Percentiles rank a stretch among this genome's conserved stretches.
phyloP scores from a whole-genome alignment of 1,140 invertebrate genomes.

The Cydia amplana region DNA sequence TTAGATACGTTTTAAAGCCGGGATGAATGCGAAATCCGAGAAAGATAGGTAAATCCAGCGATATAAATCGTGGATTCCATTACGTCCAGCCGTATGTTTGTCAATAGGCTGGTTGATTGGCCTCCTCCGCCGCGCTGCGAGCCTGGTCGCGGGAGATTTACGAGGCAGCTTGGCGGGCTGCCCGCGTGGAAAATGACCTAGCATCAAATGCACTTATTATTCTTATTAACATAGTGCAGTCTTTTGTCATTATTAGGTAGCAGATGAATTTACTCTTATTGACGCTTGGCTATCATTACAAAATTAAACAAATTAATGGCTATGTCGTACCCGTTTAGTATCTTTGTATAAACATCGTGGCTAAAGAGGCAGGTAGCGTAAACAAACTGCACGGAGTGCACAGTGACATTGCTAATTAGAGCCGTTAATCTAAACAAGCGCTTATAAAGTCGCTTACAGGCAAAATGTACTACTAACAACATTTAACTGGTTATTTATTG shows the following conservation, averaged over 20 bases:
- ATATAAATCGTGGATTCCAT: constrained; percentile 72
- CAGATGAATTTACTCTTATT: no score
- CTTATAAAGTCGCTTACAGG: neutral
- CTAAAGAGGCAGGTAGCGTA: neutral
- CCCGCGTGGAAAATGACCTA: constrained; percentile 59
- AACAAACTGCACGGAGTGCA: neutral
- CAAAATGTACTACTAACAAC: neutral
- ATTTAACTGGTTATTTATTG: neutral
- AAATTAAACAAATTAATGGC: neutral
- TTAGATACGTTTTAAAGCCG: constrained; percentile 34
- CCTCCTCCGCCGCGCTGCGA: constrained; percentile 63
- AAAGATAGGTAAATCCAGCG: constrained; percentile 51
- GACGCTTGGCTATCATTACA: neutral
- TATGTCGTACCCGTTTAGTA: neutral
- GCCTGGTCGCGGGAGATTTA: constrained; percentile 72
- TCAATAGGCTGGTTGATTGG: constrained; percentile 75
- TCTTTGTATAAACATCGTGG: neutral
- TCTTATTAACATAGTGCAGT: neutral
- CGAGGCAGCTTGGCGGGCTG: constrained; percentile 70
- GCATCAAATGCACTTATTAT: neutral
- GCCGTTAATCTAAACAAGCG: constrained; percentile 4
- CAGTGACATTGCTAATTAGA: constrained; percentile 19
- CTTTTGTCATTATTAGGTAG: neutral
- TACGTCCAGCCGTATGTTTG: constrained; percentile 73
- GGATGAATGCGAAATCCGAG: constrained; percentile 58